These are phyloP conservation scores for Magallana gigas DNA, from an alignment of 1,140 invertebrate species.

Conservation along the genomic window DNA sequence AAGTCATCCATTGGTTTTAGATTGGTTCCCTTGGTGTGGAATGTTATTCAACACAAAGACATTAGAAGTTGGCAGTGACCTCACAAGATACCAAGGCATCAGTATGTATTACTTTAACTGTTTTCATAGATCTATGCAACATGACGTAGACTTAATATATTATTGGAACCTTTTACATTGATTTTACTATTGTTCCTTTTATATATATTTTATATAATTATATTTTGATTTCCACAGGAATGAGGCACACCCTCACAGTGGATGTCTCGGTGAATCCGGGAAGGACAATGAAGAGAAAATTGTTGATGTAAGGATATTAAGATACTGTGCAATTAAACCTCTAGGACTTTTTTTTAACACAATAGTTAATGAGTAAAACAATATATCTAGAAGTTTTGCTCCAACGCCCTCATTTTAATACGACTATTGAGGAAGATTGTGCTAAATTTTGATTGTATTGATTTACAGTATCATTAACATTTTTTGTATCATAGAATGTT, in stretches of 20 bases:
- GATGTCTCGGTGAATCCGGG: background rate
- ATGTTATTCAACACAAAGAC: conserved; percentile 29
- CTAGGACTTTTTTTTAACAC: too few relatives aligned
- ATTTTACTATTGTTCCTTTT: background rate
- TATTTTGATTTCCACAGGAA: background rate
- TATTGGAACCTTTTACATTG: background rate
- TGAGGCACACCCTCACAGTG: background rate
- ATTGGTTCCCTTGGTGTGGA: conserved; percentile 49
- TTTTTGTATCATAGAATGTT: too few relatives aligned
- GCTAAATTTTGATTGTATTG: too few relatives aligned
- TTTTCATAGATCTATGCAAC: background rate
- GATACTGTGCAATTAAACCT: too few relatives aligned
- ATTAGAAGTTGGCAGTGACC: conserved; percentile 28
- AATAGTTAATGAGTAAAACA: too few relatives aligned
- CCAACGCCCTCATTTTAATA: too few relatives aligned
- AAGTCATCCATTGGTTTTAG: conserved; percentile 12
- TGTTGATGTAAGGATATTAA: background rate
- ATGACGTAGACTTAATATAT: too few relatives aligned
- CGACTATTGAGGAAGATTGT: too few relatives aligned
- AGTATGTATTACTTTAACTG: conserved; percentile 7
- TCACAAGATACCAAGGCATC: conserved; percentile 19
- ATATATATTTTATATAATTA: background rate
- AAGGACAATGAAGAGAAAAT: background rate
- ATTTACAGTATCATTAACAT: too few relatives aligned
- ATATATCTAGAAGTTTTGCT: too few relatives aligned